Base-by-base conservation (phyloP, 1,140 invertebrate genomes). In the Psix sp. region DNA sequence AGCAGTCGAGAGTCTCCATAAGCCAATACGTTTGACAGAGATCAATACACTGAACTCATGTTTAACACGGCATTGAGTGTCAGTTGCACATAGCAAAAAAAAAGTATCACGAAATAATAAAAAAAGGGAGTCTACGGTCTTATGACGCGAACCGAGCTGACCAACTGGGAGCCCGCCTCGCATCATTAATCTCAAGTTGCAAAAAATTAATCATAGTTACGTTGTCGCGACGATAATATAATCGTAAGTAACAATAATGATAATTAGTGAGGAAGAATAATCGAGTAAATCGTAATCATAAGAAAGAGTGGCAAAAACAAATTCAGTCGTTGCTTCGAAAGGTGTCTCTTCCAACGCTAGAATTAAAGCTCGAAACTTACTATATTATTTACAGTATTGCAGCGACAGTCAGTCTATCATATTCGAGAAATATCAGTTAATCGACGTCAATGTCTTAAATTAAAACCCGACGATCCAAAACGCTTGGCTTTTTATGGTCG, bases 1-100 rank as follows among this genome's bases (percentile, higher is more conserved):
- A 31, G 16, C 9, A 24, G 3, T 59, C 57, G 62, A 43, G 20
- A 14, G 49, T 21, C 31, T 42, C 14, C 43, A 9, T 26, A 67
- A 56, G 57, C 59, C 68, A 72, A 73, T 73, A 73, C 52, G 15
- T 60, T 73, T 73, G 60, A 66, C 70, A 73, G 70, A 40, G 52
- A 66, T 73, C 70, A 48, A 72, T 63, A 52, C 66, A 65, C 38
- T 62, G 49, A 57, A 62, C 35, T 71, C 57, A 71, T 51, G 67
- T 62, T 46, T 65, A n/a, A n/a, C 68, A 52, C 49, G 59, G 63
- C 54, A 51, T 43, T 26, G 33, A 43, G 10, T 72, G 68, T 72
- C 60, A 59, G 51, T 31, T 51, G 45, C 51, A 65, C 45, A 59
- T 21, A 39, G 14, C 43, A 20, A 39, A 33, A 36, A 33, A 35